Base-by-base conservation (phyloP, 2,797 vertebrate genomes). In the Eidolon dupreanum region DNA sequence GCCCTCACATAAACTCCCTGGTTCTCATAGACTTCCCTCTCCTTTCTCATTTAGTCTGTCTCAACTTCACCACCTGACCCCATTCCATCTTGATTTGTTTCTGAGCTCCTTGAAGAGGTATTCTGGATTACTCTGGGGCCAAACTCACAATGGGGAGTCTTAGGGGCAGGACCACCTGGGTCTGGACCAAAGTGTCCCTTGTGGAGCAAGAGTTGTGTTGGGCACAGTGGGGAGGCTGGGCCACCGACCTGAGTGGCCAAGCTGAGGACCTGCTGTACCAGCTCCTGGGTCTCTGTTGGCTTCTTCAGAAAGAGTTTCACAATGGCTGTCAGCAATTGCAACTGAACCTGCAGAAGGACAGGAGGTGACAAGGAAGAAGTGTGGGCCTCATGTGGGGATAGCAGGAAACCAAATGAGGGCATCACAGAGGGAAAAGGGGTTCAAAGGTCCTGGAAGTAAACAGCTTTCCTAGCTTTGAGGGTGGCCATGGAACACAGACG, bases 301-400 rank as follows among this genome's bases (percentile, higher is more conserved):
- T 99, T 99, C 98, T 99, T 99, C 97, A 99, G 98, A 97, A 99
- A 99, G 93, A 99, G 99, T 97, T 99, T 99, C 96, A 99, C 99
- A 0, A 99, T 99, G 68, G 99, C 99, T 0, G 99, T 99, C 97
- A 99, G 98, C 66, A 99, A 98, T 98, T 99, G 99, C 85, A 99
- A 98, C 98, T 99, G 99, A 10, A 99, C 99, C 99, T 99, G 92
- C 13, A 26, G n/a, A 36, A 66, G 43, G 55, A 65, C 15, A 49
- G n/a, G n/a, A 59, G 41, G 59, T 1, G 65, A 68, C 5, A 0
- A 20, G 2, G 3, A 46, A 36, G 15, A 53, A 41, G 61, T 16
- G 4, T 26, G 36, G 24, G 73, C 61, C 90, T 92, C 8, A 20
- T 5, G 7, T 8, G 41, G 36, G 53, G 46, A 46, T 0, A 19